Percentiles rank a stretch among this genome's conserved stretches.
Evolutionary conservation across 1,140 invertebrate genomes (phyloP).

Genomic region (Drosophila punjabiensis): DNA sequence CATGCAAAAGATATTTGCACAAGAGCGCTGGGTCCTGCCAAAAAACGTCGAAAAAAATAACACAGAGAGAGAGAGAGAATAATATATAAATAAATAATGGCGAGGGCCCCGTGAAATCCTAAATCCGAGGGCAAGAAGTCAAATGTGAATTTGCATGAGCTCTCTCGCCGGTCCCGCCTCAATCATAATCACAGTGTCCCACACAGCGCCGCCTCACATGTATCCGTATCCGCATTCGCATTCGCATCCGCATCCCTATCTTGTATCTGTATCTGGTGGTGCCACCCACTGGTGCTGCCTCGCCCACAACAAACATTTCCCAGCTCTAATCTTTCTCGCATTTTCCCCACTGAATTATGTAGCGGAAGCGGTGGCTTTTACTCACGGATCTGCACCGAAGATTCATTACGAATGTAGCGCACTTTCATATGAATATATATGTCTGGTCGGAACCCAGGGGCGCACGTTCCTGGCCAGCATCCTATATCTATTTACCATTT

Average conservation of each 20-base stretch:
- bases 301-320: conserved; percentile 1
- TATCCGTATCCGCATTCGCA: conserved; percentile 11
- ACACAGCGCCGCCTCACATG: conserved; percentile 25
- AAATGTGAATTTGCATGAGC: conserved; percentile 69
- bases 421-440: conserved; percentile 33
- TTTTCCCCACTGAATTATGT: conserved; percentile 77
- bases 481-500: conserved; percentile 62
- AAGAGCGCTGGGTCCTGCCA: conserved; percentile 5
- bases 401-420: conserved; percentile 67
- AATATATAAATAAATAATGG: conserved; percentile 43
- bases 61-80: conserved; percentile 22
- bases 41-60: not conserved
- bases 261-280: conserved; percentile 26
- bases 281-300: conserved; percentile 5
- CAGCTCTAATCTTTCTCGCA: conserved; percentile 57
- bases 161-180: conserved; percentile 32
- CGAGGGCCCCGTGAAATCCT: conserved; percentile 19
- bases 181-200: conserved; percentile 62
- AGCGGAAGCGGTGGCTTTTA: conserved; percentile 74
- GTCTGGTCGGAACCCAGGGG: conserved; percentile 11
- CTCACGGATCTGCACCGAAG: conserved; percentile 59
- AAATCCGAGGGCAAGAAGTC: conserved; percentile 69
- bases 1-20: conserved; percentile 61
- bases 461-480: conserved; percentile 61
- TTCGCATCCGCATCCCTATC: not conserved